Evolutionary conservation across 2,113 vertebrate species (phyloP), one percentile per base, ranked within the genome.

Genomic region (Bungarus multicinctus): DNA sequence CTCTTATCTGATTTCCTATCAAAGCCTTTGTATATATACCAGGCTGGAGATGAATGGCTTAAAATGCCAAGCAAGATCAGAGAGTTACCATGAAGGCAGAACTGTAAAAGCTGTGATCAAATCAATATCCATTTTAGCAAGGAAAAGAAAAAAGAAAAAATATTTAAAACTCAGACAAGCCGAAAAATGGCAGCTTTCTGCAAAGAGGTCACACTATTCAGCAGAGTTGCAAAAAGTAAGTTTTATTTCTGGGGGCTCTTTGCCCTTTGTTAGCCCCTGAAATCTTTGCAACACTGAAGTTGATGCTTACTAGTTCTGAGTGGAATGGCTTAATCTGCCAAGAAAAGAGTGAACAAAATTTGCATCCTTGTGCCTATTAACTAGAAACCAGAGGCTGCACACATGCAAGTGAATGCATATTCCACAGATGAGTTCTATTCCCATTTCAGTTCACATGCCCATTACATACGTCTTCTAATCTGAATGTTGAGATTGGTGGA

Each of bases 91-190:
- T 88, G 89, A 90, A 89, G 88, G 7, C 9, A 45, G 39, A 85
- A 22, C 0, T 1, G 81, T 27, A 87, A 93, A 92, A 7, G 47
- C 53, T 52, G 0, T 64, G 90, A 52, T 52, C 92, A 58, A 91
- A 90, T 94, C 88, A 90, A 5, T 14, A 18, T 85, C n/a, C 52
- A 22, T 93, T 94, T 95, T 92, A 87, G 11, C 89, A 88, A 95
- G 0, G 1, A 86, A 30, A 92, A 47, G 55, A 91, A n/a, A 93
- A 64, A 12, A 5, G 1, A 30, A 87, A 45, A 92, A 58, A 92
- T 6, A 4, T 43, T 92, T 92, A 27, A 93, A 94, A 94, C 89
- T 92, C 93, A 92, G 93, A 45, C 14, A 7, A 1, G 3, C 0
- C 0, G 64, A 22, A 90, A 86, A 92, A 4, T 87, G 52, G 11